Evolutionary conservation across 1,140 invertebrate genomes (phyloP), one percentile per base, ranked within the genome.

Genomic region (Drosophila paulistorum): DNA sequence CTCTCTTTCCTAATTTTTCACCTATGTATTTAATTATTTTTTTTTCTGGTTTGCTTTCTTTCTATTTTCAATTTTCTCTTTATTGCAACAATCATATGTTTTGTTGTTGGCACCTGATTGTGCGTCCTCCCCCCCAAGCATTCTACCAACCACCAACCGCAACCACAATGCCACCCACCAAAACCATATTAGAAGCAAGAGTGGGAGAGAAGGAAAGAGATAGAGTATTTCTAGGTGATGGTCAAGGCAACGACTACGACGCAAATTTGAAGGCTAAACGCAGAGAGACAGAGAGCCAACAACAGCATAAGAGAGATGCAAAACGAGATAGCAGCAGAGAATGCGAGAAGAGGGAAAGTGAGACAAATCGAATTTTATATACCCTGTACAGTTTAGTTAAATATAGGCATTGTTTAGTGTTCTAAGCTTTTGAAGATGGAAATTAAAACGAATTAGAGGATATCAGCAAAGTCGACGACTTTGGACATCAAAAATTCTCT

Each of bases 201-300:
- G 5, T 1, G 45, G 30, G 11, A 7, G 1, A 4, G 4, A 33
- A 26, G 62, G 14, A 58, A 26, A 14, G 9, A 23, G 37, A 26
- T 30, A 37, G 17, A 14, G 51, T 72, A 89, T 83, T 87, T 87
- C 83, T 87, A 80, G 83, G 83, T 87, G 83, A 87, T 87, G 83
- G 83, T 87, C 83, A 87, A 87, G 83, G 83, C 83, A 35, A 79
- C 77, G 74, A 77, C 70, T 69, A 75, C 81, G 62, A 59, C 59
- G 82, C 71, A 81, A 64, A 85, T 75, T 86, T 86, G 81, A 85
- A 85, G 82, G 82, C 81, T 85, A 86, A 67, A 68, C 68, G 65
- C 48, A 83, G 14, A 63, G 13, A 41, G 14, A 57, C 41, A 65
- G 30, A 55, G 11, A 30, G 23, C 14, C 20, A 41, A n/a, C 7